Conservation (phyloP, 1,140 invertebrate genomes). For the Riptortus pedestris region DNA sequence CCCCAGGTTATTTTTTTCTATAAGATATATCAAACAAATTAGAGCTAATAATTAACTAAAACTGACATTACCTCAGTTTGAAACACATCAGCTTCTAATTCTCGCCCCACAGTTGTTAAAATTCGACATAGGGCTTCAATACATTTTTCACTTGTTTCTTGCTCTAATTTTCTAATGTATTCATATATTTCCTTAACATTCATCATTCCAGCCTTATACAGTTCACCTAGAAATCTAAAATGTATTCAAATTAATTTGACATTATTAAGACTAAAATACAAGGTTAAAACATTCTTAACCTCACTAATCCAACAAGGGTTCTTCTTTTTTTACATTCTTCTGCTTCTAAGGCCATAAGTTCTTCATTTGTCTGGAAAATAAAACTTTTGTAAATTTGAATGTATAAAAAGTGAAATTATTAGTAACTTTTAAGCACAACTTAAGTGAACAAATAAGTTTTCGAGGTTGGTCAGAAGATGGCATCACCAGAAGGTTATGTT, state of each 20-base stretch:
- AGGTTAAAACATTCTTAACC: no score
- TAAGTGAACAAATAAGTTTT: no score
- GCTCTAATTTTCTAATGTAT: constrained; percentile 21
- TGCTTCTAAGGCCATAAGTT: neutral
- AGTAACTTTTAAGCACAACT: no score
- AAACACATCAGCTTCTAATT: constrained; percentile 16
- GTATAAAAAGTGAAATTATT: no score
- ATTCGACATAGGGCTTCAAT: constrained; percentile 11
- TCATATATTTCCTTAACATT: constrained; percentile 11
- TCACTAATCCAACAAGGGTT: neutral
- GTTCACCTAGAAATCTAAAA: constrained; percentile 20
- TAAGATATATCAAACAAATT: no score
- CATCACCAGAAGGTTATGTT: no score
- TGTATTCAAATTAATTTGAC: neutral
- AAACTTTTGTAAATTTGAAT: neutral
- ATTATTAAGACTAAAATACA: no score
- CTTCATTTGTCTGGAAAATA: neutral
- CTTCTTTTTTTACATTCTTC: constrained; percentile 1
- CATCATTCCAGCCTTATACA: constrained; percentile 16
- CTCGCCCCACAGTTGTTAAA: constrained; percentile 1
- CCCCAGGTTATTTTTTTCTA: no score
- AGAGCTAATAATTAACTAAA: neutral
- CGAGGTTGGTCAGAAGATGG: no score
- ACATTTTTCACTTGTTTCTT: constrained; percentile 19
- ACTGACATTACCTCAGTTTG: constrained; percentile 16